phyloP scores from a whole-genome alignment of 2,797 vertebrate genomes.

The Tragelaphus oryx region DNA sequence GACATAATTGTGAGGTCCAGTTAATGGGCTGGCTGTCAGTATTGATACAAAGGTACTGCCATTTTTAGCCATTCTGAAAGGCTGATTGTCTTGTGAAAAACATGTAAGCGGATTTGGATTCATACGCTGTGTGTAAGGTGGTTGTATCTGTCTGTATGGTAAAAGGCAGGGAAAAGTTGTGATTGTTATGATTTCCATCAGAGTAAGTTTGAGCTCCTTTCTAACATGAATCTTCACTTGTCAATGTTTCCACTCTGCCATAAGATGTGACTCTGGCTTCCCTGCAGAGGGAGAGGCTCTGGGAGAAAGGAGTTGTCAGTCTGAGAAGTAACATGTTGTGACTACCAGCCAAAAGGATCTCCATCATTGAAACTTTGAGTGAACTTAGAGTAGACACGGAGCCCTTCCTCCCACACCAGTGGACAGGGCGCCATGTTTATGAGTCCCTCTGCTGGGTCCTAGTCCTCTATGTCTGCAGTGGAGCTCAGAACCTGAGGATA shows the following conservation, averaged over 20 bases:
- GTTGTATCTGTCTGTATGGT: background rate
- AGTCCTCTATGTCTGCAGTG: background rate
- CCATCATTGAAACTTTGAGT: background rate
- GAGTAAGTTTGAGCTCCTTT: background rate
- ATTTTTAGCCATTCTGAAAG: background rate
- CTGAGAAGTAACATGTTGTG: background rate
- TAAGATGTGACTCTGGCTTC: rapidly evolving
- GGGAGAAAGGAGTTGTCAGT: background rate
- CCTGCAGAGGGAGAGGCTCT: background rate
- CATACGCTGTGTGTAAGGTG: rapidly evolving
- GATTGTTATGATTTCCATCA: background rate
- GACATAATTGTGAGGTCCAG: background rate
- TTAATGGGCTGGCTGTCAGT: background rate
- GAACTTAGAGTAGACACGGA: background rate
- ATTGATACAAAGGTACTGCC: no score
- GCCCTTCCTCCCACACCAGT: no score
- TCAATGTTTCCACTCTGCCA: rapidly evolving
- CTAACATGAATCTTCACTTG: rapidly evolving
- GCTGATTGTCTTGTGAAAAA: background rate
- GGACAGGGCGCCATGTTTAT: background rate
- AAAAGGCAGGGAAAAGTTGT: background rate
- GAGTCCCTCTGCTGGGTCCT: background rate
- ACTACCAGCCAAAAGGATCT: background rate
- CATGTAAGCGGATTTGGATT: background rate
- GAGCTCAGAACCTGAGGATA: background rate